phyloP scores from a whole-genome alignment of 2,113 vertebrate genomes.

The Campylomormyrus tamandua region DNA sequence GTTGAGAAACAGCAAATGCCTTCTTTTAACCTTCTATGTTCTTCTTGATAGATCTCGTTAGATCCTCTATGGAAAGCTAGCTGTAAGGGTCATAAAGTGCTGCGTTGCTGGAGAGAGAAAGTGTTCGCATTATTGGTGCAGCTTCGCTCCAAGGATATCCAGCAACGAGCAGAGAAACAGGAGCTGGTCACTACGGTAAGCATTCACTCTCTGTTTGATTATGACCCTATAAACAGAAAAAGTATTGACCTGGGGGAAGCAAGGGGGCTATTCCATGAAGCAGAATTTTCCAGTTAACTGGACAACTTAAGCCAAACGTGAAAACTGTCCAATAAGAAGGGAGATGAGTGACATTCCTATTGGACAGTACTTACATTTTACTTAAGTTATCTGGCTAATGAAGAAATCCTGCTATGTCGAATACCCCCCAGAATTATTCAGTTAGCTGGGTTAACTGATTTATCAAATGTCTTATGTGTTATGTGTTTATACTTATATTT shows the following conservation, averaged over 20 bases:
- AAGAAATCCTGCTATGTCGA: background rate
- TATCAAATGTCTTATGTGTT: no score
- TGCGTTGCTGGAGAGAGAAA: constrained; percentile 65
- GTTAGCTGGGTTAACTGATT: background rate
- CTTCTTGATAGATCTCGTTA: constrained; percentile 30
- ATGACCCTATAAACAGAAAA: background rate
- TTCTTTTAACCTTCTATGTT: background rate
- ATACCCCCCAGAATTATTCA: background rate
- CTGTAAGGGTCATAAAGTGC: constrained; percentile 40
- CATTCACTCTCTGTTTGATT: background rate
- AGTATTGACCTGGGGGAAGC: background rate
- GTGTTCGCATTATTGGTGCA: constrained; percentile 63
- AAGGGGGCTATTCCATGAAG: background rate
- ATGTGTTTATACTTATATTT: no score
- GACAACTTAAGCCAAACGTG: background rate
- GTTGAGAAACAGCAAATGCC: background rate
- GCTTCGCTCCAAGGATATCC: constrained; percentile 58
- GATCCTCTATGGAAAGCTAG: constrained; percentile 40
- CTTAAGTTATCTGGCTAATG: background rate
- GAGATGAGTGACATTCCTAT: background rate
- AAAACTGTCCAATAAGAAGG: background rate
- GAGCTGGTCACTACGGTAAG: constrained; percentile 47
- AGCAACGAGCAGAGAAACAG: constrained; percentile 46
- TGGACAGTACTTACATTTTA: background rate
- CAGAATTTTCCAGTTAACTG: background rate